Conservation (phyloP, 2,888 invertebrate genomes). For the Thereva nobilitata region DNA sequence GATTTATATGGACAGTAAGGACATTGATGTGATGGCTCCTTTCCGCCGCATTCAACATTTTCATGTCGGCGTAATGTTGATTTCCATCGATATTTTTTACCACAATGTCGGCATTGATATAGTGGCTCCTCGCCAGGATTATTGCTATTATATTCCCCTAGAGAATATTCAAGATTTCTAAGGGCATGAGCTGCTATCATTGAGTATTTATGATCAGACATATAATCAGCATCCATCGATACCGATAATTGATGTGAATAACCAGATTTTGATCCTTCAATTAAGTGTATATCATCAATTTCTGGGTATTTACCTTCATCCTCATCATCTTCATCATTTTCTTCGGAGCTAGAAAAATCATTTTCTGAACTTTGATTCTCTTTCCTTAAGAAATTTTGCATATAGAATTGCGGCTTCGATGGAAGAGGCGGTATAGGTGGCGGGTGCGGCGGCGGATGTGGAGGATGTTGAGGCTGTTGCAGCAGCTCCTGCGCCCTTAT, state of each 20-base stretch:
- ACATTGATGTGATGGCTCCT: constrained; percentile 78
- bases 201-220: constrained; percentile 50
- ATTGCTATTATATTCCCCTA: constrained; percentile 49
- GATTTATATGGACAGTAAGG: constrained; percentile 76
- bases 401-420: constrained; percentile 37
- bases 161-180: constrained; percentile 52
- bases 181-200: constrained; percentile 50
- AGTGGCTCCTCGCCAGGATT: constrained; percentile 48
- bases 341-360: constrained; percentile 47
- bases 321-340: constrained; percentile 51
- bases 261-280: constrained; percentile 51
- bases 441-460: constrained; percentile 38
- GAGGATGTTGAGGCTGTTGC: constrained; percentile 45
- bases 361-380: constrained; percentile 47
- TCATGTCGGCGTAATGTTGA: constrained; percentile 80
- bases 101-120: constrained; percentile 72
- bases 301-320: constrained; percentile 49
- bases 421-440: constrained; percentile 33
- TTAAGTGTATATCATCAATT: constrained; percentile 57
- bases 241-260: constrained; percentile 42
- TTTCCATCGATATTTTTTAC: constrained; percentile 83
- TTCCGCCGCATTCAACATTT: constrained; percentile 80
- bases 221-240: constrained; percentile 45
- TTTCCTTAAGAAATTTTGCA: constrained; percentile 46
- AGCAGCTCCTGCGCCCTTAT: constrained; percentile 53